phyloP scores from a whole-genome alignment of 2,797 vertebrate species.

The Synaphobranchus kaupii region DNA sequence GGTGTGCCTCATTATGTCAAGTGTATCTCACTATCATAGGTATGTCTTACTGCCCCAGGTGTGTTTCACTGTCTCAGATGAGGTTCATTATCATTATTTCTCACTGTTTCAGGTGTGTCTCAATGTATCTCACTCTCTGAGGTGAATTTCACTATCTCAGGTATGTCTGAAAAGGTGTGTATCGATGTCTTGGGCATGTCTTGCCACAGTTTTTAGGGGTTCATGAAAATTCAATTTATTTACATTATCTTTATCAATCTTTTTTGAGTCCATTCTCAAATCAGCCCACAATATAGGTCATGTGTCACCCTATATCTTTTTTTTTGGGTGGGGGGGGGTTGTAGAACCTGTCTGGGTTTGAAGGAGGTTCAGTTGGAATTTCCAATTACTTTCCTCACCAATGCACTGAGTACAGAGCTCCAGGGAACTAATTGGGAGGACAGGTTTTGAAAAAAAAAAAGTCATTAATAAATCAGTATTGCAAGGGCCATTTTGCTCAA shows the following conservation, averaged over 20 bases:
- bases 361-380: background rate
- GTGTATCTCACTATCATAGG: background rate
- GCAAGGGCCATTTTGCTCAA: background rate
- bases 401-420: background rate
- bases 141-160: background rate
- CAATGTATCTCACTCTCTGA: too few species aligned
- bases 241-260: conserved; percentile 15
- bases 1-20: background rate
- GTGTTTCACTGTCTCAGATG: background rate
- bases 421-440: background rate
- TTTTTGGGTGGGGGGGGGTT: background rate
- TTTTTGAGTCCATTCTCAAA: conserved; percentile 18
- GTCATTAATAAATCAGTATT: background rate
- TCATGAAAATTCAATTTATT: background rate
- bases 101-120: background rate
- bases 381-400: background rate
- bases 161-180: background rate
- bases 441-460: background rate
- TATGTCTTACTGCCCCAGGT: background rate
- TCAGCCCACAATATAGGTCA: background rate
- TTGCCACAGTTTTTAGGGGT: background rate
- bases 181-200: background rate
- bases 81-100: background rate
- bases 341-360: background rate
- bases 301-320: background rate